These are phyloP conservation scores for Crocidura indochinensis DNA, from an alignment of 2,797 vertebrate species.

Conservation along the genomic window DNA sequence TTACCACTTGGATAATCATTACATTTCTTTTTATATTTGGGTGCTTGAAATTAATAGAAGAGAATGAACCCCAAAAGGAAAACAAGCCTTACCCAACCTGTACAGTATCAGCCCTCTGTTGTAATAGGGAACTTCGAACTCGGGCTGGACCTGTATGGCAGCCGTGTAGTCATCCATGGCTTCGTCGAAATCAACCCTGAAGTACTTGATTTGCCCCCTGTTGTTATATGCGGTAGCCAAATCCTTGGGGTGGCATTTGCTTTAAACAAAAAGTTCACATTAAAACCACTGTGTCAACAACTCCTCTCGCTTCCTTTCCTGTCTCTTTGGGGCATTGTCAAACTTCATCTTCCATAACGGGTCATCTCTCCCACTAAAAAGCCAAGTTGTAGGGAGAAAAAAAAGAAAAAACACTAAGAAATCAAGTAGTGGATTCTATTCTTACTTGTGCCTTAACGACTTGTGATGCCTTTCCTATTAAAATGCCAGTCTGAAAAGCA, in stretches of 20 bases:
- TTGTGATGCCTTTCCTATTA: too few species aligned
- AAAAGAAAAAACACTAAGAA: neutral
- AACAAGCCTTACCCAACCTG: constrained; percentile 93
- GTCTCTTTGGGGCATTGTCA: constrained; percentile 55
- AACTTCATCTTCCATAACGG: neutral
- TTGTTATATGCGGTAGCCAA: constrained; percentile 95
- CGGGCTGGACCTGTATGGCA: constrained; percentile 91
- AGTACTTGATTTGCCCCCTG: constrained; percentile 95
- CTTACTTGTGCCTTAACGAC: neutral
- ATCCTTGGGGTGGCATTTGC: constrained; percentile 85
- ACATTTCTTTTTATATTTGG: neutral
- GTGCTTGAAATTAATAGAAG: neutral
- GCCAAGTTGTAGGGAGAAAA: neutral
- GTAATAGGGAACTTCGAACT: constrained; percentile 95
- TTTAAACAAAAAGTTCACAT: constrained; percentile 76
- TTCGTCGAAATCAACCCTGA: constrained; percentile 96
- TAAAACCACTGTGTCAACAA: constrained; percentile 45
- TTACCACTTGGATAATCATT: neutral
- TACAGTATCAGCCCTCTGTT: constrained; percentile 96
- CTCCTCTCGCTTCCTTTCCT: constrained; percentile 20
- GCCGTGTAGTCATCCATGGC: constrained; percentile 95
- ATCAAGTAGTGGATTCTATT: neutral
- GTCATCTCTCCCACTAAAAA: neutral
- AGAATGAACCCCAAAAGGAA: neutral
- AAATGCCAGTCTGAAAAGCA: neutral